Percentiles rank a stretch among this genome's conserved stretches.
These are phyloP conservation scores for Armadillidium nasatum DNA, from an alignment of 1,140 invertebrate genomes.

Conservation along the genomic window DNA sequence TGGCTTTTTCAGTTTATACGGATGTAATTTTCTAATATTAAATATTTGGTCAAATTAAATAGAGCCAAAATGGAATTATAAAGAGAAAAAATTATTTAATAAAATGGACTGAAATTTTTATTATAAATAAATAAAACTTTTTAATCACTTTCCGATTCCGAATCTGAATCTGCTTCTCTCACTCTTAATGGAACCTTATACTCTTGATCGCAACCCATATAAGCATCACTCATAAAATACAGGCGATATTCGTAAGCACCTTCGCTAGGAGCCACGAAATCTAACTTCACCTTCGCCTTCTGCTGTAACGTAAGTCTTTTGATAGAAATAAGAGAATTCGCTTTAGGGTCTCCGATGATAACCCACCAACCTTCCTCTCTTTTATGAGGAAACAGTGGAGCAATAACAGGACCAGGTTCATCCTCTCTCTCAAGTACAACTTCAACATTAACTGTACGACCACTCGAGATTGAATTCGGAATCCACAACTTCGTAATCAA, in stretches of 20 bases:
- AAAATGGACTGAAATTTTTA: too few species aligned
- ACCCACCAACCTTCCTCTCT: constrained; percentile 99
- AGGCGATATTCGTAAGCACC: constrained; percentile 64
- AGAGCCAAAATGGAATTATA: too few species aligned
- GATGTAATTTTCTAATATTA: too few species aligned
- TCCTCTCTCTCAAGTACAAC: constrained; percentile 94
- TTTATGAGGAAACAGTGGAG: constrained; percentile 97
- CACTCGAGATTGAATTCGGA: constrained; percentile 72
- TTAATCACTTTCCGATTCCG: constrained; percentile 44
- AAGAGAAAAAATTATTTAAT: too few species aligned
- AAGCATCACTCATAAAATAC: constrained; percentile 99
- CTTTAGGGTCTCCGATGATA: constrained; percentile 92
- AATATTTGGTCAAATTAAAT: too few species aligned
- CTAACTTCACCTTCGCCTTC: constrained; percentile 88
- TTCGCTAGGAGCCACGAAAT: constrained; percentile 85
- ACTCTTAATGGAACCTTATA: constrained; percentile 81
- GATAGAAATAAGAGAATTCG: constrained; percentile 91
- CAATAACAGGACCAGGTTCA: constrained; percentile 92
- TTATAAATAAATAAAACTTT: neutral
- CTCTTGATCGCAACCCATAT: constrained; percentile 97
- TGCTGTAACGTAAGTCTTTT: constrained; percentile 90
- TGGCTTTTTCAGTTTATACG: too few species aligned
- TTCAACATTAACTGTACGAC: constrained; percentile 76
- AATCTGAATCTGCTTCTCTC: constrained; percentile 54
- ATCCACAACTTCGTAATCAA: constrained; percentile 84